phyloP scores from a whole-genome alignment of 2,797 vertebrate genomes.

The Hemitrygon akajei region DNA sequence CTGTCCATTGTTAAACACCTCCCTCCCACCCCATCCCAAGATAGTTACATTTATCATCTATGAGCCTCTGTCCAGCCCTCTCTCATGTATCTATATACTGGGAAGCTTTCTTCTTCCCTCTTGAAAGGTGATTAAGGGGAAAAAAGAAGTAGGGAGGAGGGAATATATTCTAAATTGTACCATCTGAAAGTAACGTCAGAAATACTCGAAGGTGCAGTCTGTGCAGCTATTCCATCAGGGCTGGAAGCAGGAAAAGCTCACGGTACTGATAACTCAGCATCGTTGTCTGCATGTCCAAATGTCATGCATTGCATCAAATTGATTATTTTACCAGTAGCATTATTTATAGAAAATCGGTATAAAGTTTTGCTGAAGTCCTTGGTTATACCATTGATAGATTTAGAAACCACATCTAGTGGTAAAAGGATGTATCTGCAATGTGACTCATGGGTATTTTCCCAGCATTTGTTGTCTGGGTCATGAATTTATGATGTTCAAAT shows the following conservation, averaged over 20 bases:
- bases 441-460: no score
- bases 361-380: not conserved
- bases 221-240: not conserved
- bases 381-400: not conserved
- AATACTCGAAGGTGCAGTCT: not conserved
- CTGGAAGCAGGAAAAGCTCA: not conserved
- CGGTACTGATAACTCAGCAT: not conserved
- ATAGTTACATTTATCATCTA: no score
- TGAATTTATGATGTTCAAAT: not conserved
- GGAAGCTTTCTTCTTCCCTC: no score
- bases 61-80: no score
- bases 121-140: not conserved
- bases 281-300: not conserved
- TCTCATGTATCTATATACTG: no score
- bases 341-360: not conserved
- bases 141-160: not conserved
- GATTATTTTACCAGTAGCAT: not conserved
- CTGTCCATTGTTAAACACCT: no score
- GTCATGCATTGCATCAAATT: not conserved
- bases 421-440: not conserved
- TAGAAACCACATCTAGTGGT: not conserved
- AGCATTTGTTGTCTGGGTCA: not conserved
- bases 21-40: no score
- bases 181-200: not conserved
- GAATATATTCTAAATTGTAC: not conserved